These are phyloP conservation scores for Dascillus cervinus DNA, from an alignment of 2,888 invertebrate genomes.

Conservation along the genomic window DNA sequence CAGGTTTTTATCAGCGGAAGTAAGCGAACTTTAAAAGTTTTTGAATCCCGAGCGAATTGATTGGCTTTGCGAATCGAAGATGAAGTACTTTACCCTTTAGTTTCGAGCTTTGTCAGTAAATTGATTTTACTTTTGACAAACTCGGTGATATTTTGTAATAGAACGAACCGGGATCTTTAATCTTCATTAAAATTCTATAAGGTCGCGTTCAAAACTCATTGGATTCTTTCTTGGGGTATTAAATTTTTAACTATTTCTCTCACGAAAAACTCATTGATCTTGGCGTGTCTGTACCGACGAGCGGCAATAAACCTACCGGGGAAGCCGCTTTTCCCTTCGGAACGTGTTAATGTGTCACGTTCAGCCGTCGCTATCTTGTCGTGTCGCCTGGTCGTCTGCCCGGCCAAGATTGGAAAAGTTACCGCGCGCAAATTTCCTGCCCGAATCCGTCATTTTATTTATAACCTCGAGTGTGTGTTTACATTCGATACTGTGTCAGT, in stretches of 20 bases:
- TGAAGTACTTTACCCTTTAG: constrained; percentile 29
- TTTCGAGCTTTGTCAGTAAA: constrained; percentile 24
- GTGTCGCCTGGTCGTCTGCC: constrained; percentile 26
- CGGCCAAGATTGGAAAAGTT: constrained; percentile 39
- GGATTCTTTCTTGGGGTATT: constrained; percentile 25
- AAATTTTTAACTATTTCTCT: constrained; percentile 36
- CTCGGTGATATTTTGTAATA: not conserved
- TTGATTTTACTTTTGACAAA: constrained; percentile 11
- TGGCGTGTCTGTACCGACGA: constrained; percentile 19
- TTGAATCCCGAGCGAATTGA: constrained; percentile 33
- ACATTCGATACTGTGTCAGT: constrained; percentile 29
- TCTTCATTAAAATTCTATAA: constrained; percentile 18
- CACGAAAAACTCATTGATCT: constrained; percentile 36
- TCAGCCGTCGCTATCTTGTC: constrained; percentile 33
- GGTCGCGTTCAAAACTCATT: constrained; percentile 16
- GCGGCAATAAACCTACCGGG: constrained; percentile 23
- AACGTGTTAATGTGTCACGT: constrained; percentile 43
- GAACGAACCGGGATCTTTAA: constrained; percentile 6
- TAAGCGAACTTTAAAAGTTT: constrained; percentile 24
- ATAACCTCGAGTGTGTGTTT: constrained; percentile 22
- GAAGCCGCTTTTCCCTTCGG: constrained; percentile 16
- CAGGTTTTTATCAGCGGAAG: constrained; percentile 12
- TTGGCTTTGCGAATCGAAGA: constrained; percentile 33
- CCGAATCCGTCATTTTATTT: constrained; percentile 12
- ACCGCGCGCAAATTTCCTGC: constrained; percentile 21